Evolutionary conservation across 2,797 vertebrate species (phyloP).

Genomic region (Delichon dasypus): DNA sequence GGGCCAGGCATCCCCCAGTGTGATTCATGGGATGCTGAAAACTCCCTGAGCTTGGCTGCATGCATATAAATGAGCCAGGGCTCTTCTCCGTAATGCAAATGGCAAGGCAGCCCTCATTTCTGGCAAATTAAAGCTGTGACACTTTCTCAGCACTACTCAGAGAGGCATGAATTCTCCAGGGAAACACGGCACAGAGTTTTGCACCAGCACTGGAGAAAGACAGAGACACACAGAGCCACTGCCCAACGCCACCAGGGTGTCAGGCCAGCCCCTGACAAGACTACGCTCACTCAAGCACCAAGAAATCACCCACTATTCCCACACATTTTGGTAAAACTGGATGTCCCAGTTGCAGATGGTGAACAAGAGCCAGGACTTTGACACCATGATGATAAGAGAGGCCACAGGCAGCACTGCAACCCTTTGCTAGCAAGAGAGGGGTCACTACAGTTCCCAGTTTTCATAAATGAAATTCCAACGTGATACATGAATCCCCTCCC

Average conservation of each 20-base stretch:
- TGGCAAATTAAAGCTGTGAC: slow-evolving; percentile 29
- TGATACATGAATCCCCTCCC: background rate
- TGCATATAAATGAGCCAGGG: slow-evolving; percentile 39
- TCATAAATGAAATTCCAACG: background rate
- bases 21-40: slow-evolving; percentile 28
- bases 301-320: background rate
- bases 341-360: background rate
- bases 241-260: background rate
- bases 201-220: background rate
- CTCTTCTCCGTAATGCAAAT: slow-evolving; percentile 30
- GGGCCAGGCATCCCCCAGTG: background rate
- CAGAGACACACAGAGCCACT: background rate
- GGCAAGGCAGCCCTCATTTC: background rate
- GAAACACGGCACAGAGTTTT: background rate
- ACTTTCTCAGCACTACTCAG: background rate
- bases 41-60: background rate
- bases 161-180: background rate
- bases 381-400: rapidly evolving
- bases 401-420: background rate
- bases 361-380: rapidly evolving
- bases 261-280: background rate
- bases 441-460: background rate
- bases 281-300: background rate
- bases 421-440: no score
- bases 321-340: rapidly evolving